Evolutionary conservation across 2,113 vertebrate species (phyloP).

Genomic region (Platysternon megacephalum): DNA sequence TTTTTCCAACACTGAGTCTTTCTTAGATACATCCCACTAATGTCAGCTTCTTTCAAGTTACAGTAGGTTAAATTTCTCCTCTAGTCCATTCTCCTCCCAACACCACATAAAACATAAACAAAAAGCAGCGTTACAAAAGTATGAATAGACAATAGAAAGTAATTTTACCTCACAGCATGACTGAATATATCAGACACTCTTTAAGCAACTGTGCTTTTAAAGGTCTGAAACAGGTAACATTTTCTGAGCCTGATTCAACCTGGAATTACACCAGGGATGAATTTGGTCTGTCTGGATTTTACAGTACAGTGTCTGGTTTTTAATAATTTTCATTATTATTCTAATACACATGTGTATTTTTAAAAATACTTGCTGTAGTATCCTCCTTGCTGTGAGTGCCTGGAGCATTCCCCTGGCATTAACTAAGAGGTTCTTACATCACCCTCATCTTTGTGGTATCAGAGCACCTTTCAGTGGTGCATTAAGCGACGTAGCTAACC

Average conservation of each 20-base stretch:
- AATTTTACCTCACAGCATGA: constrained; percentile 63
- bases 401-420: background rate
- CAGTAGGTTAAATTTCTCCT: constrained; percentile 39
- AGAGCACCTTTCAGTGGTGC: background rate
- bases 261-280: background rate
- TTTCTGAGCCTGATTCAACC: constrained; percentile 59
- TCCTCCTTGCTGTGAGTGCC: background rate
- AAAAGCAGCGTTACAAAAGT: constrained; percentile 58
- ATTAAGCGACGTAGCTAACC: background rate
- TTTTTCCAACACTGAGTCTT: constrained; percentile 38
- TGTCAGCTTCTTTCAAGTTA: constrained; percentile 37
- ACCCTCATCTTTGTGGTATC: background rate
- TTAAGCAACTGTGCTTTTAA: constrained; percentile 56
- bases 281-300: background rate
- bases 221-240: constrained; percentile 46
- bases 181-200: constrained; percentile 13
- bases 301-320: background rate
- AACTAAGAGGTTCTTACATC: background rate
- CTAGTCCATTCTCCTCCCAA: constrained; percentile 14
- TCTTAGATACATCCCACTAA: constrained; percentile 48
- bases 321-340: background rate
- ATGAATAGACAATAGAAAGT: constrained; percentile 57
- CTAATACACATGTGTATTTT: background rate
- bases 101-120: constrained; percentile 57
- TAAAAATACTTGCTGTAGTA: background rate